These are phyloP conservation scores for Halichoerus grypus DNA, from an alignment of 2,113 vertebrate species.

Conservation along the genomic window DNA sequence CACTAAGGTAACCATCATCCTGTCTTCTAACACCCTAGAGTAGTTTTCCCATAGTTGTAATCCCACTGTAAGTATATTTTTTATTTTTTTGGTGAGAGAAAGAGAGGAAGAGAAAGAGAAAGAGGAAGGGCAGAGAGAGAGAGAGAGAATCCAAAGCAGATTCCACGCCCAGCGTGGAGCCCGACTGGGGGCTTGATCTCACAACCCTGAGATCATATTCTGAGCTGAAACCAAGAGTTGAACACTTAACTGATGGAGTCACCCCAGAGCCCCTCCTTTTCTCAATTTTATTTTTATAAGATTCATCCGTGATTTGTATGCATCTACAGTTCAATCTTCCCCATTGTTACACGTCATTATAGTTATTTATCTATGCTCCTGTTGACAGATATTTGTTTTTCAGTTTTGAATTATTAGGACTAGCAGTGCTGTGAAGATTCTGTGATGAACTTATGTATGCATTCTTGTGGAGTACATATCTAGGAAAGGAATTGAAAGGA, in stretches of 20 bases:
- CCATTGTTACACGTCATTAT: background rate
- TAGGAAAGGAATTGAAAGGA: background rate
- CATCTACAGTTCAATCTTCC: background rate
- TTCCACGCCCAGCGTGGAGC: background rate
- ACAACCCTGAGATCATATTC: background rate
- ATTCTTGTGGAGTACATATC: background rate
- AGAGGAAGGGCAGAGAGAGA: background rate
- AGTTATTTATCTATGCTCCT: background rate
- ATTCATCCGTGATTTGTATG: background rate
- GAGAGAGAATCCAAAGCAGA: background rate
- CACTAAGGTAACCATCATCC: background rate
- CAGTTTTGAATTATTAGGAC: background rate
- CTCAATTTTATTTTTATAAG: background rate
- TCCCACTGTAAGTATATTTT: background rate
- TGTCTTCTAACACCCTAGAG: background rate
- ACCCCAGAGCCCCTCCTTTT: background rate
- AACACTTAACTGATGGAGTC: background rate
- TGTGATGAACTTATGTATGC: background rate
- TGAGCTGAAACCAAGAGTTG: background rate
- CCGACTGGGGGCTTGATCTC: background rate
- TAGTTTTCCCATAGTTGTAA: background rate
- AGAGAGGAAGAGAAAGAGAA: background rate
- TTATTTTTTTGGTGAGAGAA: too few species aligned
- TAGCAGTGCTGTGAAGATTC: background rate
- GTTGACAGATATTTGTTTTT: background rate